Conservation (phyloP, 1,140 invertebrate species). For the Acyrthosiphon pisum region DNA sequence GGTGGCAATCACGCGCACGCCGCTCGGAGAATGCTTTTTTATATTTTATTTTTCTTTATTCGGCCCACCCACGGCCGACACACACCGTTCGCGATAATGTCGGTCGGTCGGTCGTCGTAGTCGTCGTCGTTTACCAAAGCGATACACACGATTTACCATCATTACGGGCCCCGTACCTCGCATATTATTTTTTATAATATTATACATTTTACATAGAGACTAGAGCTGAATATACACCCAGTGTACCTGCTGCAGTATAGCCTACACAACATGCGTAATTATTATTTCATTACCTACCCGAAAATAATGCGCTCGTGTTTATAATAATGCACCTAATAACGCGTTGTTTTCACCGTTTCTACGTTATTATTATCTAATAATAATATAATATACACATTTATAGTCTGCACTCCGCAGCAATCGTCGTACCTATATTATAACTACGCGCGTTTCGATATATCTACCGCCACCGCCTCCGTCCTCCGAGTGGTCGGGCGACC, state of each 20-base stretch:
- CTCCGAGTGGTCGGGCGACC: neutral
- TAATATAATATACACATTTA: neutral
- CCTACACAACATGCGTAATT: neutral
- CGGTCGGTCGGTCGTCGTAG: neutral
- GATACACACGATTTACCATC: neutral
- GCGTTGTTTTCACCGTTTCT: neutral
- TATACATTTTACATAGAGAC: neutral
- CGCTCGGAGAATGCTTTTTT: neutral
- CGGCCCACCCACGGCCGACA: constrained; percentile 34
- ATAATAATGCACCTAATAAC: constrained; percentile 23
- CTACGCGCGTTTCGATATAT: neutral
- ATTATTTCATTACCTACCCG: constrained; percentile 18
- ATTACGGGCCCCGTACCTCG: neutral
- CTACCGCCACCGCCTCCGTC: neutral
- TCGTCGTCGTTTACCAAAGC: neutral
- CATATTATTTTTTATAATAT: neutral
- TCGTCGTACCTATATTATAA: neutral
- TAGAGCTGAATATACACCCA: neutral
- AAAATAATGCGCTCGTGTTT: constrained; percentile 25
- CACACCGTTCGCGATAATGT: constrained; percentile 9
- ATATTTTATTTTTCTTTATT: constrained; percentile 42
- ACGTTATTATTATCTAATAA: neutral
- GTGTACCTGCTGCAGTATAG: neutral
- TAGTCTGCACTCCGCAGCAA: neutral
- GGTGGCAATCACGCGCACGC: constrained; percentile 24